Evolutionary conservation across 2,888 invertebrate species (phyloP).

Genomic region (Monochamus alternatus): DNA sequence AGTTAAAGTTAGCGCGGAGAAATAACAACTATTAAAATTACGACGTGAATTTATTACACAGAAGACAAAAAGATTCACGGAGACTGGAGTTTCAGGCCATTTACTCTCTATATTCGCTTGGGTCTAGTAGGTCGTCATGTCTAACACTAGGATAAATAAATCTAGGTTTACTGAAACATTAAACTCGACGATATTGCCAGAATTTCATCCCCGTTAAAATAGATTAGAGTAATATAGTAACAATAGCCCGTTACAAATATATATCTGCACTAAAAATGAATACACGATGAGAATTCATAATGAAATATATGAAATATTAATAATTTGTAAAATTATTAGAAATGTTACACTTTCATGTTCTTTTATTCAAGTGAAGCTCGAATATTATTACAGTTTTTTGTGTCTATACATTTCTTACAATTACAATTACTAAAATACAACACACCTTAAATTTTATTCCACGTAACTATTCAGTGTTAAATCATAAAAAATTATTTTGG

Average conservation of each 20-base stretch:
- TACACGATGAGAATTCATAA: no score
- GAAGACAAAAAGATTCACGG: not conserved
- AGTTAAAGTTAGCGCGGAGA: not conserved
- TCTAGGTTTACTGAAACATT: not conserved
- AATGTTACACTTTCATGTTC: no score
- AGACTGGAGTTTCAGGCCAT: conserved; percentile 3
- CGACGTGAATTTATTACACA: conserved; percentile 6
- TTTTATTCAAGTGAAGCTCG: no score
- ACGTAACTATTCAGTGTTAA: no score
- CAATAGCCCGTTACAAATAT: not conserved
- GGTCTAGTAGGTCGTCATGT: not conserved
- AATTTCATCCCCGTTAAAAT: not conserved
- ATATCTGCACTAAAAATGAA: no score
- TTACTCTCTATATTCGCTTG: not conserved
- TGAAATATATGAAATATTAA: no score
- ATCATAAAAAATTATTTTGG: no score
- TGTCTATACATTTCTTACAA: no score
- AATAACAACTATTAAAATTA: conserved; percentile 1
- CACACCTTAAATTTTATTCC: no score
- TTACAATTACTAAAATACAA: no score
- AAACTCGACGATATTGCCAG: not conserved
- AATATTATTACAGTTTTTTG: no score
- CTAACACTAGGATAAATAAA: conserved; percentile 9
- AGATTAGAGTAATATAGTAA: not conserved
- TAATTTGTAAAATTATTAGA: no score